Base-by-base conservation (phyloP, 2,797 vertebrate genomes). In the Dallia pectoralis region DNA sequence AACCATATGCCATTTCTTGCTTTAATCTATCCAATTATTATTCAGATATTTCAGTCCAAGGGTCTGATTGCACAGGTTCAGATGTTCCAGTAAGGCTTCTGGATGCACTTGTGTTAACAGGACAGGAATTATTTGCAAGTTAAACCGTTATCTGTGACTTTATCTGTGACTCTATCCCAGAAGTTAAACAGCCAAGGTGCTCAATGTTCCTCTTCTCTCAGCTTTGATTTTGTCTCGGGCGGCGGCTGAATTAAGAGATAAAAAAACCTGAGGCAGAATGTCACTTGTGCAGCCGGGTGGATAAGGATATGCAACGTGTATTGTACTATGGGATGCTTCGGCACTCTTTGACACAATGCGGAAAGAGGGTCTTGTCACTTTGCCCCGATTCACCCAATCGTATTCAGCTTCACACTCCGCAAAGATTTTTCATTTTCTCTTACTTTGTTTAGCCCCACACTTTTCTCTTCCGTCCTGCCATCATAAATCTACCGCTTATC, bases 371-470 rank as follows among this genome's bases (percentile, higher is more conserved):
- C 62, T 64, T 64, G 29, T 64, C 62, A 64, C 62, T 19, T 18
- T 64, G 62, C 15, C 62, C 62, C 27, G 7, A 29, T 64, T 64
- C 62, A 30, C 15, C 62, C 30, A 16, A 29, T 32, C 62, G 32
- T 29, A 64, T 64, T 36, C 18, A n/a, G 32, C 64, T 66, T 33
- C 64, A 19, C 7, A 40, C 33, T 66, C 33, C 22, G n/a, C 6
- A 19, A 9, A 66, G n/a, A 27, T 1, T n/a, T n/a, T n/a, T 36
- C 64, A 12, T 9, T 33, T 40, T 40, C 64, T 36, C 36, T 62
- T 36, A 40, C 53, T 77, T 53, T 32, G 33, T 74, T 64, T 27
- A 36, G 59, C 53, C 69, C 74, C 11, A 4, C 33, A 22, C 64
- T 40, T 15, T 66, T 27, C 40, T 48, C 14, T 40, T 67, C 40